Evolutionary conservation across 2,113 vertebrate genomes (phyloP).

Genomic region (Xiphophorus couchianus): DNA sequence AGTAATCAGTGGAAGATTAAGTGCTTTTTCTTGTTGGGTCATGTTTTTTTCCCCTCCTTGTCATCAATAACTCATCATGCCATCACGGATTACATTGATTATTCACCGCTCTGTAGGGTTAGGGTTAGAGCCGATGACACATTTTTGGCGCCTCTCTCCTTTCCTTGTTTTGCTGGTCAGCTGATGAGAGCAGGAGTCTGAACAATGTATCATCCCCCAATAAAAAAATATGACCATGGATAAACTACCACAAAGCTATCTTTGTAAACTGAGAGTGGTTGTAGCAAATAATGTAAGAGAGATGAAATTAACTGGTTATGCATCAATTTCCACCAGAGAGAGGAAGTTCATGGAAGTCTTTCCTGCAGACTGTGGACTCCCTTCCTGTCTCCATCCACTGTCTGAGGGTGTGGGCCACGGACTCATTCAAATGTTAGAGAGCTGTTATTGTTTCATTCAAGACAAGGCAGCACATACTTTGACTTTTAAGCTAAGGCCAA

Average conservation of each 20-base stretch:
- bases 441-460: slow-evolving; percentile 22
- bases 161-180: slow-evolving; percentile 35
- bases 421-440: slow-evolving; percentile 34
- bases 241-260: neutral
- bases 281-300: slow-evolving; percentile 38
- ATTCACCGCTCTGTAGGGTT: slow-evolving; percentile 17
- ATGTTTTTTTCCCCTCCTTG: slow-evolving; percentile 32
- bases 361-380: slow-evolving; percentile 58
- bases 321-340: slow-evolving; percentile 40
- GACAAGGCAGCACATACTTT: slow-evolving; percentile 15
- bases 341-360: slow-evolving; percentile 64
- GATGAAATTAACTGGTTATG: slow-evolving; percentile 38
- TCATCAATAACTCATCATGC: slow-evolving; percentile 20
- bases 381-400: slow-evolving; percentile 73
- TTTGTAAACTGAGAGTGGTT: neutral
- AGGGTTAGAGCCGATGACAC: slow-evolving; percentile 43
- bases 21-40: slow-evolving; percentile 25
- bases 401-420: slow-evolving; percentile 46
- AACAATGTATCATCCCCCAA: slow-evolving; percentile 11
- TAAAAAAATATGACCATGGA: slow-evolving; percentile 6
- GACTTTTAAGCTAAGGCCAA: slow-evolving; percentile 49
- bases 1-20: slow-evolving; percentile 29
- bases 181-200: slow-evolving; percentile 1
- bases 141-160: slow-evolving; percentile 40
- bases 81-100: slow-evolving; percentile 44